Conservation (phyloP, 2,113 vertebrate genomes). For the Ctenomys sociabilis region DNA sequence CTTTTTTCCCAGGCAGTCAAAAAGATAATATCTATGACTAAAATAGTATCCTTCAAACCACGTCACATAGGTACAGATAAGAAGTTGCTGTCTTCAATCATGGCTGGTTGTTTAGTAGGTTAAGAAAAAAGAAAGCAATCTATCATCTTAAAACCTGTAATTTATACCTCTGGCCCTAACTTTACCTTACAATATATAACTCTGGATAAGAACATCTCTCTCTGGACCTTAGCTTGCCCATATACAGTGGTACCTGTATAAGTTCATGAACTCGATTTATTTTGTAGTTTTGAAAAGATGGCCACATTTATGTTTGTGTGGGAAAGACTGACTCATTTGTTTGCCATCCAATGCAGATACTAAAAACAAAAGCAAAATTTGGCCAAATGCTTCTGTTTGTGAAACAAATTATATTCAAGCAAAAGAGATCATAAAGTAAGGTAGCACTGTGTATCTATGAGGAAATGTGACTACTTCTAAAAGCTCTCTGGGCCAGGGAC, state of each 20-base stretch:
- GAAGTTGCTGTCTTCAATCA: neutral
- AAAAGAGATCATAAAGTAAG: neutral
- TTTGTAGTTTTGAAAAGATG: neutral
- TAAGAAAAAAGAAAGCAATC: neutral
- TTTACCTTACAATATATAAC: neutral
- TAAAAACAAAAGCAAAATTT: neutral
- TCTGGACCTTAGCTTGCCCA: neutral
- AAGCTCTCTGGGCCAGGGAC: too few species aligned
- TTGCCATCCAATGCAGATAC: neutral
- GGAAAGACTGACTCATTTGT: neutral
- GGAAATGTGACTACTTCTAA: conserved; percentile 10
- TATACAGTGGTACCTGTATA: neutral
- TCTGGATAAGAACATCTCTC: neutral
- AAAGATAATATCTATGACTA: neutral
- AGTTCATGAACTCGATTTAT: neutral
- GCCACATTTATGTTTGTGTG: neutral
- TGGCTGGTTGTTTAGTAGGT: neutral
- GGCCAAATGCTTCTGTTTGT: neutral
- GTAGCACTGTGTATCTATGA: neutral
- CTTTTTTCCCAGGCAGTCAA: neutral
- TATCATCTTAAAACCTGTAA: conserved; percentile 6
- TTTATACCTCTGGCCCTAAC: neutral
- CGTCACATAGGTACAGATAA: neutral
- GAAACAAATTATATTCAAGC: neutral
- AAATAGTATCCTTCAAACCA: neutral